These are phyloP conservation scores for Cheilosia grossa DNA, from an alignment of 2,888 invertebrate genomes.

Conservation along the genomic window DNA sequence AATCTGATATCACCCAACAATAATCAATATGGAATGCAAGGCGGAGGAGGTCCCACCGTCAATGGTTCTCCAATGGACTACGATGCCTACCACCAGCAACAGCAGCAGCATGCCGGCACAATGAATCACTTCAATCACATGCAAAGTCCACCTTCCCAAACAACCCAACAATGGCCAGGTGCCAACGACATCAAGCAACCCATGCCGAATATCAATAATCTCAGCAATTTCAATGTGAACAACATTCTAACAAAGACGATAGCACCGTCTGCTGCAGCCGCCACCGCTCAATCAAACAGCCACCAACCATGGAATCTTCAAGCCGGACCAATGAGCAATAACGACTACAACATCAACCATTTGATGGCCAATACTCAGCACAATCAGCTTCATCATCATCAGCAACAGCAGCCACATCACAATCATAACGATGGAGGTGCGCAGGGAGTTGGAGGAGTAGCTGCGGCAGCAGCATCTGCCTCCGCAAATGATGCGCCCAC, in stretches of 20 bases:
- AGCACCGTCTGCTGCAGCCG: constrained; percentile 47
- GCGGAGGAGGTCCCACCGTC: constrained; percentile 37
- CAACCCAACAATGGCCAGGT: constrained; percentile 72
- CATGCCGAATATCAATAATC: constrained; percentile 74
- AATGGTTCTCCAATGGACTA: constrained; percentile 56
- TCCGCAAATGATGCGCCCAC: constrained; percentile 79
- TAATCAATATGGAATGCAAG: constrained; percentile 62
- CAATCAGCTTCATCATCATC: constrained; percentile 71
- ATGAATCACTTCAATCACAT: constrained; percentile 57
- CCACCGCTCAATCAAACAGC: constrained; percentile 76
- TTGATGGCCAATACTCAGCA: constrained; percentile 72
- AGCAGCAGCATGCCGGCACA: constrained; percentile 74
- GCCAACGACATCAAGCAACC: constrained; percentile 61
- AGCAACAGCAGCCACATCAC: constrained; percentile 42
- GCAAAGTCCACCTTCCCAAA: constrained; percentile 59
- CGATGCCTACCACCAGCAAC: constrained; percentile 65
- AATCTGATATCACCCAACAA: constrained; percentile 76
- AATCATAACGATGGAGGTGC: constrained; percentile 42
- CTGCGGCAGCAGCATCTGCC: constrained; percentile 45
- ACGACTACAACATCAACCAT: constrained; percentile 70
- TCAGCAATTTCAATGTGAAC: constrained; percentile 71
- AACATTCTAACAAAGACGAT: constrained; percentile 60
- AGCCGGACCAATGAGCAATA: constrained; percentile 51
- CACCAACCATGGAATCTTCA: constrained; percentile 72
- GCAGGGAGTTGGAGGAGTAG: constrained; percentile 34